Percentiles rank a stretch among this genome's conserved stretches.
Conservation (phyloP, 30 jellyfish, hydroid and myxozoan genomes). For the Pelagia noctiluca region DNA sequence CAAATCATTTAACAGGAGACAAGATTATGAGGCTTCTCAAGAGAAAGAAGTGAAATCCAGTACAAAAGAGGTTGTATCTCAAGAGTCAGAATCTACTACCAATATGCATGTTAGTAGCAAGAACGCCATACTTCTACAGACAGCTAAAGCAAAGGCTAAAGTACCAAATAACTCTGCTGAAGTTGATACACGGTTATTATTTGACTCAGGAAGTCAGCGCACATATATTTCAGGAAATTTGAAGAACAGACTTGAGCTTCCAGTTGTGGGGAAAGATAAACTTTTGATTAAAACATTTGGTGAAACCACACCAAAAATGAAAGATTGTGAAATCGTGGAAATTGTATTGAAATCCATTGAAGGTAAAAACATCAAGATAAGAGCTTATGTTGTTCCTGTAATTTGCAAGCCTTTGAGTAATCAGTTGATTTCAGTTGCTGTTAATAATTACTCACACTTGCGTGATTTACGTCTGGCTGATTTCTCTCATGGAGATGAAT, state of each 20-base stretch:
- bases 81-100: background rate
- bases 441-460: slow-evolving; percentile 33
- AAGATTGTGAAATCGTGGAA: slow-evolving; percentile 17
- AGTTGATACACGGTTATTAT: background rate
- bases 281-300: slow-evolving; percentile 35
- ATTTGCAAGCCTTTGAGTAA: slow-evolving; percentile 48
- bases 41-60: background rate
- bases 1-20: background rate
- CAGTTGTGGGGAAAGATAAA: slow-evolving; percentile 25
- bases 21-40: background rate
- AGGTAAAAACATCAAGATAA: background rate
- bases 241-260: background rate
- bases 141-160: background rate
- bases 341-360: background rate
- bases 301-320: slow-evolving; percentile 11
- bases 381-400: slow-evolving; percentile 29
- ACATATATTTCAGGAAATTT: background rate
- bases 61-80: background rate
- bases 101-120: slow-evolving; percentile 1
- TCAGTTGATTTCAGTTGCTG: slow-evolving; percentile 18
- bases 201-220: slow-evolving; percentile 22
- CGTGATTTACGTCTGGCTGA: slow-evolving; percentile 35
- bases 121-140: slow-evolving; percentile 9
- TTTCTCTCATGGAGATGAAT: slow-evolving; percentile 8
- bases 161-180: background rate